Conservation (phyloP, 2,888 invertebrate species). For the Eueremaeus valkanovi region DNA sequence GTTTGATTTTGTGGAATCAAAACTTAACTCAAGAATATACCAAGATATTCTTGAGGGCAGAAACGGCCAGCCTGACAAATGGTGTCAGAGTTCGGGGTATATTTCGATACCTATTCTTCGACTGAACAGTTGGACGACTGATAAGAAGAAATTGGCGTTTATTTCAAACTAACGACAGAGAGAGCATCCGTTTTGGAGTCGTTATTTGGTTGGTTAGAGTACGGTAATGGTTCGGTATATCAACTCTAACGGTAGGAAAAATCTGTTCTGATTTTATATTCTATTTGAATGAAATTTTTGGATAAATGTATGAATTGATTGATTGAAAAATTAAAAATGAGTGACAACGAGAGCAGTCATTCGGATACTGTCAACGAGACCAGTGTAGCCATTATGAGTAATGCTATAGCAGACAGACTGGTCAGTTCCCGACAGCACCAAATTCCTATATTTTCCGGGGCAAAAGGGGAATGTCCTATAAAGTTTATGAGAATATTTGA, state of each 20-base stretch:
- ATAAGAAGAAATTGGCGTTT: neutral
- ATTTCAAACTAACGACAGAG: neutral
- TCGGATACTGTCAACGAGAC: neutral
- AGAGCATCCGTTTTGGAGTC: too few relatives aligned
- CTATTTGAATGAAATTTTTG: too few relatives aligned
- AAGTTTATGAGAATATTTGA: slow-evolving; percentile 9
- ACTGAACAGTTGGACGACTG: neutral
- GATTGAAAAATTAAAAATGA: neutral
- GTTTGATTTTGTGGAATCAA: too few relatives aligned
- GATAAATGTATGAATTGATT: neutral
- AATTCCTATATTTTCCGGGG: slow-evolving; percentile 4
- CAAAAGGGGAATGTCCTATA: neutral
- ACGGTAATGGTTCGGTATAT: neutral
- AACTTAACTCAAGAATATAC: too few relatives aligned
- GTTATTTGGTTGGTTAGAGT: too few relatives aligned
- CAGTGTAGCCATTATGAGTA: neutral
- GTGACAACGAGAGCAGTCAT: neutral
- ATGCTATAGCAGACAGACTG: neutral
- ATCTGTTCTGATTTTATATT: neutral
- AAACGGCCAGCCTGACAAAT: too few relatives aligned
- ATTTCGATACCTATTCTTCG: neutral
- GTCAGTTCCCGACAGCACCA: neutral
- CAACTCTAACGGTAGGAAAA: neutral
- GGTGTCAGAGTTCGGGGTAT: neutral
- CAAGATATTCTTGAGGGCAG: too few relatives aligned